These are phyloP conservation scores for Cephalopholis sonnerati DNA, from an alignment of 2,113 vertebrate genomes.

Conservation along the genomic window DNA sequence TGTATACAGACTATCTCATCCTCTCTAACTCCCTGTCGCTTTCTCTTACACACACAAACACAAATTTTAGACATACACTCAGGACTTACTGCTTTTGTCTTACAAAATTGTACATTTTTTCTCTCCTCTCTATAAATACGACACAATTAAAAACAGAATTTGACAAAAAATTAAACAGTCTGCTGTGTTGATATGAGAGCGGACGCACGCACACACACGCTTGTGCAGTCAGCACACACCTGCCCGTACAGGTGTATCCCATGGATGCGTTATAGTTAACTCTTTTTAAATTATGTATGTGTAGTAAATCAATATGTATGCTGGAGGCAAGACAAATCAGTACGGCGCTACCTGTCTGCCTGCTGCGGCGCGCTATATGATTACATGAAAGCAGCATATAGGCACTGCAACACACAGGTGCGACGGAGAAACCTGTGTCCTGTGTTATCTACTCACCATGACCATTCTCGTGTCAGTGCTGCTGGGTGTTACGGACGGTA, in stretches of 20 bases:
- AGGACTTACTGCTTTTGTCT: constrained; percentile 1
- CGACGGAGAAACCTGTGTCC: not conserved
- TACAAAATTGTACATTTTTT: not conserved
- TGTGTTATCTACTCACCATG: constrained; percentile 92
- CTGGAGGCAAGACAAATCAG: not conserved
- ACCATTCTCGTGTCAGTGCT: constrained; percentile 93
- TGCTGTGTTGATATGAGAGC: not conserved
- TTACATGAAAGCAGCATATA: not conserved
- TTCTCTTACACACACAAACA: not conserved
- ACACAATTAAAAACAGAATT: not conserved
- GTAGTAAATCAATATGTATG: not conserved
- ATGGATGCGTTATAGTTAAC: not conserved
- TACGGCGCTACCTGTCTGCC: constrained; percentile 15
- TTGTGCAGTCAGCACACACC: constrained; percentile 30
- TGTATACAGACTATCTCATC: constrained; percentile 22
- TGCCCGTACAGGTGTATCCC: constrained; percentile 35
- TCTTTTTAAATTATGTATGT: not conserved
- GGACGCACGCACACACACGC: constrained; percentile 18
- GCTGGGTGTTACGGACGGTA: constrained; percentile 64
- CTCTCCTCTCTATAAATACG: not conserved
- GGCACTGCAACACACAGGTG: not conserved
- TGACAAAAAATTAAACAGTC: too few species aligned
- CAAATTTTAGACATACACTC: not conserved
- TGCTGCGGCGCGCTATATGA: constrained; percentile 12
- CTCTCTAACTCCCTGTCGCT: constrained; percentile 1